Conservation (phyloP, 2,888 invertebrate species). For the Philereme vetulata region DNA sequence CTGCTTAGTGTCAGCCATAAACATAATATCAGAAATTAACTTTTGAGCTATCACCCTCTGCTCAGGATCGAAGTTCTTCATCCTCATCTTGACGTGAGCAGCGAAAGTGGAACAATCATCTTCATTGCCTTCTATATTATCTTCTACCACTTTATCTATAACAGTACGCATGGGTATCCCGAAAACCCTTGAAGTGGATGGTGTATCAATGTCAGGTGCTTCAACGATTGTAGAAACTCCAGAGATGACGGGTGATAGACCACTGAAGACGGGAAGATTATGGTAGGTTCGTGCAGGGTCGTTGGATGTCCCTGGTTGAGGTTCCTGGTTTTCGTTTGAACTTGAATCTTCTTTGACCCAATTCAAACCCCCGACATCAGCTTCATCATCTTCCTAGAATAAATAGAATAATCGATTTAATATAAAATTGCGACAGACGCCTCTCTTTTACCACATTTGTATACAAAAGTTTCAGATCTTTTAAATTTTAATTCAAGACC, state of each 20-base stretch:
- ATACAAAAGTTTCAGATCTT: too few species aligned
- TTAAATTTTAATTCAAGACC: too few species aligned
- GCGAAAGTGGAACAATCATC: slow-evolving; percentile 28
- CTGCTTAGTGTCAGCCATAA: slow-evolving; percentile 27
- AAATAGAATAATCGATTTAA: too few species aligned
- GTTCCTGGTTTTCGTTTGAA: neutral
- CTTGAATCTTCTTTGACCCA: too few species aligned
- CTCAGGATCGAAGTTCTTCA: slow-evolving; percentile 17
- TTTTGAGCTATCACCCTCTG: slow-evolving; percentile 31
- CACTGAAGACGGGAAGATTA: neutral
- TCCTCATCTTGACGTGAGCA: slow-evolving; percentile 17
- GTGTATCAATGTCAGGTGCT: neutral
- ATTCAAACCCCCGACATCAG: too few species aligned
- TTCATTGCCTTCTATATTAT: neutral
- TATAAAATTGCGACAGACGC: too few species aligned
- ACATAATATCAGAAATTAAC: slow-evolving; percentile 31
- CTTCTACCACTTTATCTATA: neutral
- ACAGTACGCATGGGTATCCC: neutral
- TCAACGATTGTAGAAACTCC: neutral
- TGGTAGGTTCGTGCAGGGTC: neutral
- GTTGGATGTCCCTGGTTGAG: neutral
- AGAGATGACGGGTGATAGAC: neutral
- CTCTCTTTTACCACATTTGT: too few species aligned
- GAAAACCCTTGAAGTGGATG: neutral
- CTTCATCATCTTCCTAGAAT: too few species aligned